Base-by-base conservation (phyloP, 2,113 vertebrate species). In the Tiliqua scincoides region DNA sequence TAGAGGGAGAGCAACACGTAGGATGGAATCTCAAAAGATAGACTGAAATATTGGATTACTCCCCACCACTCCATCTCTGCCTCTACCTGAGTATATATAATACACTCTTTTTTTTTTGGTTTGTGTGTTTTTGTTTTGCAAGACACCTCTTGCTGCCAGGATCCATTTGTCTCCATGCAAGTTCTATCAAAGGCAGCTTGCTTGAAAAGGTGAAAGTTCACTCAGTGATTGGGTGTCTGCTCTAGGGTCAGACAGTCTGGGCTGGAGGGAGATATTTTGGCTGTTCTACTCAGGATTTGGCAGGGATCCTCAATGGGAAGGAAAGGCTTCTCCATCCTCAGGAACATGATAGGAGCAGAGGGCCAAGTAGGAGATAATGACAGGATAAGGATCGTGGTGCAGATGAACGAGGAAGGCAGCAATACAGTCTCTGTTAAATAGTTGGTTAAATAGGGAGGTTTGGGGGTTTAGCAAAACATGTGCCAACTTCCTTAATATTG, bases 121-220 rank as follows among this genome's bases (percentile, higher is more conserved):
- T 83, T 61, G 77, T 89, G 43, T 88, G 71, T 48, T 82, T 86
- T 88, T 72, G 83, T 83, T 32, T 77, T 75, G 65, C 85, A 85
- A 89, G 90, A 83, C 75, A 20, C 4, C 0, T 0, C 59, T 80
- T 67, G 79, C 72, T 86, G 85, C 82, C 87, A 88, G 85, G 76
- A 43, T 79, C 63, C 18, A 3, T 48, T 37, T 12, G 73, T 0
- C 0, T 63, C 37, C 6, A 37, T 79, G 0, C 74, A 0, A 80
- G 1, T 2, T 52, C 78, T 11, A 75, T 70, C 0, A 0, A 73
- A 85, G 86, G 43, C 86, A 86, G 83, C 78, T 71, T 77, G 23
- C 73, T 87, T 48, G 65, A 52, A 78, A 83, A 83, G 74, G 63
- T 35, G 54, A 90, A 74, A 89, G 85, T 86, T 92, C 87, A 79